A percentile compares a stretch with the other conserved stretches of the same genome.
Conservation (phyloP, 2,888 invertebrate genomes). For the Rotaria sp. region DNA sequence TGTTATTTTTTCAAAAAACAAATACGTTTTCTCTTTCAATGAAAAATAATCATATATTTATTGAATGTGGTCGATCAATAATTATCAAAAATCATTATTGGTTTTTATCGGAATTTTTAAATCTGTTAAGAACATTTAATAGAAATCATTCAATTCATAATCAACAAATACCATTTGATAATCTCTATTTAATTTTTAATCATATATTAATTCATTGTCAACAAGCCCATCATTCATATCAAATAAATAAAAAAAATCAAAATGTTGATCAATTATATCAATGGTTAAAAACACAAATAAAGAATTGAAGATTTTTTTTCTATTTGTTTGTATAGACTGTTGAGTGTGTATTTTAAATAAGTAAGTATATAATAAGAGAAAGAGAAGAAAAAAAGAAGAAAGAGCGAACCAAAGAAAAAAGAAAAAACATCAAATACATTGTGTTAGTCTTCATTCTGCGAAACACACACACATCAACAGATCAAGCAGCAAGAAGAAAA, state of each 20-base stretch:
- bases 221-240: not conserved
- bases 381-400: not conserved
- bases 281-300: not conserved
- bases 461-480: slow-evolving; percentile 11
- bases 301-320: no score
- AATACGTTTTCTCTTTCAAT: not conserved
- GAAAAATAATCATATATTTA: not conserved
- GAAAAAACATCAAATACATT: slow-evolving; percentile 6
- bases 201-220: not conserved
- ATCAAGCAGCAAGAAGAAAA: slow-evolving; percentile 23
- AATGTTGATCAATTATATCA: not conserved
- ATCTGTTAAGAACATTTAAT: not conserved
- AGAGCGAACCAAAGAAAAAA: slow-evolving; percentile 20
- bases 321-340: slow-evolving; percentile 22
- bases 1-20: not conserved
- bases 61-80: not conserved
- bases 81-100: not conserved
- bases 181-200: not conserved
- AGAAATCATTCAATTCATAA: not conserved
- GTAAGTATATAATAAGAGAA: slow-evolving; percentile 12
- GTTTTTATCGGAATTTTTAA: not conserved
- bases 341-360: slow-evolving; percentile 24
- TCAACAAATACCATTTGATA: not conserved
- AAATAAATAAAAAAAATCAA: no score
- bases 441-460: slow-evolving; percentile 19